Conservation (phyloP, 2,797 vertebrate genomes). For the Chelmon rostratus region DNA sequence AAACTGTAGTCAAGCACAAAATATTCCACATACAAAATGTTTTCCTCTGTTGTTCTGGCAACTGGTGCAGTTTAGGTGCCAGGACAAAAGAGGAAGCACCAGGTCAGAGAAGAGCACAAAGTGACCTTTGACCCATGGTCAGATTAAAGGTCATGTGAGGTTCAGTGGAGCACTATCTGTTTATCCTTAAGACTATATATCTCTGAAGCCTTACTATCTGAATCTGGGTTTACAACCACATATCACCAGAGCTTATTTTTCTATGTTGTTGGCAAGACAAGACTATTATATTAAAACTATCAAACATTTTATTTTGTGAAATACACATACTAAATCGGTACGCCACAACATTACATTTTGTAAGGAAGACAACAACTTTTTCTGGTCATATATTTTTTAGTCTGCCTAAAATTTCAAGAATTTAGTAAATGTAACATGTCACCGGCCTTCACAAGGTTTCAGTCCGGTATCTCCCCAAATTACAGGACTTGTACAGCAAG, state of each 20-base stretch:
- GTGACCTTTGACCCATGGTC: constrained; percentile 3
- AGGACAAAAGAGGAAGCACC: neutral
- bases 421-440: no score
- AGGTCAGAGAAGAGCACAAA: neutral
- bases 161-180: neutral
- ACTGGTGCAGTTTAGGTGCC: neutral
- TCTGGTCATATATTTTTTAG: no score
- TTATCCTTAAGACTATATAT: neutral
- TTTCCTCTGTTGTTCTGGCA: neutral
- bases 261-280: neutral
- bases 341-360: no score
- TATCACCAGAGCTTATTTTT: neutral
- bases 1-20: neutral
- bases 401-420: no score
- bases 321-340: no score
- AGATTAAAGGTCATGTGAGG: neutral
- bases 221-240: neutral
- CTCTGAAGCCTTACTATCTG: no score
- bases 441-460: no score
- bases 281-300: neutral
- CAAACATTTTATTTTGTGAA: no score
- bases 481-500: no score
- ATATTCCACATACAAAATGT: no score
- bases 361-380: no score
- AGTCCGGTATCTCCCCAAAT: no score